Base-by-base conservation (phyloP, 1,140 invertebrate genomes). In the Wiebesia pumilae region DNA sequence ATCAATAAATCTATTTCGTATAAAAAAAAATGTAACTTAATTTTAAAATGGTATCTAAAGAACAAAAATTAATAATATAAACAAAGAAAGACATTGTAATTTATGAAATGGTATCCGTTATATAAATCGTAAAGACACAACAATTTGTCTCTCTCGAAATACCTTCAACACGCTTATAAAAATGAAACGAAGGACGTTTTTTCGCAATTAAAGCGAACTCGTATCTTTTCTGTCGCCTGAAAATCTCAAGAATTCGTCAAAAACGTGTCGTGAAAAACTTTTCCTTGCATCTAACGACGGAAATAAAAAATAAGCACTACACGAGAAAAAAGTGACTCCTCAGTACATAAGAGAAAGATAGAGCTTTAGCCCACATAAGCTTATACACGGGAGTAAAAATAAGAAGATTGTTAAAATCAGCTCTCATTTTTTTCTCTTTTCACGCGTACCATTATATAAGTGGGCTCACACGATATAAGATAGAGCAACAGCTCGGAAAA, bases 401-500 rank as follows among this genome's bases (percentile, higher is more conserved):
- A 47, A 75, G 27, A 51, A 54, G 71, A 67, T 77, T 77, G 35
- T 78, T 58, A 62, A 38, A 78, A 65, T 65, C 54, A 65, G 51
- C 10, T 40, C 27, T 58, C 51, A 33, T 75, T 75, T 58, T 58
- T 75, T 38, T 9, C 27, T 83, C 43, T 35, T 75, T 54, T 54
- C 12, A 1, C 47, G 30, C 43, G 54, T 27, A 10, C 21, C 27
- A 43, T 73, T 73, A 58, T 62, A 62, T 21, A 58, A 83, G 51
- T n/a, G 33, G 62, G 33, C 24, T 33, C 51, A 40, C 0, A 40
- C 6, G 30, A 43, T 27, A 35, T 51, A 51, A 79, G 0, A 4
- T 54, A 54, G 3, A 30, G 80, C n/a, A 82, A 71, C 81, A 71
- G 67, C 67, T 47, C 47, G 71, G 51, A 83, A 83, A 83, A 83